Base-by-base conservation (phyloP, 1,140 invertebrate genomes). In the Matsumurasca onukii region DNA sequence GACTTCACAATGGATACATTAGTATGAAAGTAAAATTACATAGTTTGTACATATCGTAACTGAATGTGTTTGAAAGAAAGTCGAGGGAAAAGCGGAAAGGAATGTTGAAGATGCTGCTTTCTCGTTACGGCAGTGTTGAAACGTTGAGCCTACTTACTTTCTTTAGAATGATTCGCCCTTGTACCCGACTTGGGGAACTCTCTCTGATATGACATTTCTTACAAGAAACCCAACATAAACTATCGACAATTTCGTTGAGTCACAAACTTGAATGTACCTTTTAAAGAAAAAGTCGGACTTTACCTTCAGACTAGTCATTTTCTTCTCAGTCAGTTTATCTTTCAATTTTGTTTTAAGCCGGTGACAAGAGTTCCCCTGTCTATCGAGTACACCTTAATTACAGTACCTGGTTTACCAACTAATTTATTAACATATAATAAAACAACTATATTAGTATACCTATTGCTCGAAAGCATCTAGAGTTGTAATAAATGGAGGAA, bases 401-500 rank as follows among this genome's bases (percentile, higher is more conserved):
- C n/a, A n/a, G n/a, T 3, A 27, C 55, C 55, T 59, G 55, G 15
- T 59, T 52, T 59, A 59, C 55, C 55, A 59, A 59, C 55, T 59
- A 59, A 59, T 59, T 39, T 59, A 59, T 59, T 27, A 59, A 59
- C 55, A 27, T 29, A 59, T 59, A 59, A 59, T 59, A 59, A 59
- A 59, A 59, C 55, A 59, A 59, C 55, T 59, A 59, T 59, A 22
- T 59, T 59, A 59, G 55, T 59, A 59, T 59, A 59, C 55, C 55
- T 59, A 59, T 59, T 59, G 55, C 55, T 59, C 55, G 24, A 59
- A 59, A 27, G 55, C 30, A 59, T 59, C 55, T 59, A 59, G 24
- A 59, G 55, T 59, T 29, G 55, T 59, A 59, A 59, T 59, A 59
- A 59, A 59, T 59, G 55, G 55, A 59, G 55, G 55, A 59, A 27